phyloP scores from a whole-genome alignment of 1,140 invertebrate genomes.

The Centruroides sculpturatus region DNA sequence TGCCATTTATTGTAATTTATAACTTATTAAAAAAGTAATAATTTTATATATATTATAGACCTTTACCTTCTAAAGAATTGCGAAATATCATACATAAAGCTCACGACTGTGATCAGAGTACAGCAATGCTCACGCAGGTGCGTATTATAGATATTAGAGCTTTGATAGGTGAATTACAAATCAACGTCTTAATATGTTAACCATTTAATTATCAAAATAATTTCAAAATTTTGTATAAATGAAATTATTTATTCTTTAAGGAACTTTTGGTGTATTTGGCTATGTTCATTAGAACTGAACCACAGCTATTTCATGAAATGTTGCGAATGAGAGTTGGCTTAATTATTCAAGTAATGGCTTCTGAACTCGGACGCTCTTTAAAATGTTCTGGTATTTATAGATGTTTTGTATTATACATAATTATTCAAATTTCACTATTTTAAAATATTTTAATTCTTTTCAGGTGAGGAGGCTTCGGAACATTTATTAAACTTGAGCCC shows the following conservation, averaged over 20 bases:
- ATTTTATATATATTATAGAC: conserved; percentile 34
- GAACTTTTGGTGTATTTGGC: conserved; percentile 93
- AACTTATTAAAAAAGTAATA: background rate
- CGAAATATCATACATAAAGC: conserved; percentile 81
- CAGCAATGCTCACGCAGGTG: conserved; percentile 89
- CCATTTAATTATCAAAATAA: too few relatives aligned
- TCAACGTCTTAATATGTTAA: too few relatives aligned
- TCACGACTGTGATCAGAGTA: conserved; percentile 93
- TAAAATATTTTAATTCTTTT: background rate
- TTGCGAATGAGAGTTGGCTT: conserved; percentile 84
- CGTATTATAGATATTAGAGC: background rate
- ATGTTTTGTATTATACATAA: too few relatives aligned
- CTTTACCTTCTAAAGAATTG: conserved; percentile 84
- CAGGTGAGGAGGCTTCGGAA: conserved; percentile 85
- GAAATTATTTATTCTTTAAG: conserved; percentile 29
- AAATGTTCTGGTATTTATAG: conserved; percentile 39
- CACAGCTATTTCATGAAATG: conserved; percentile 94
- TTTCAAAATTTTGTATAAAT: too few relatives aligned
- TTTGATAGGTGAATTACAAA: background rate
- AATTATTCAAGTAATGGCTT: conserved; percentile 99
- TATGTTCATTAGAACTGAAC: conserved; percentile 97
- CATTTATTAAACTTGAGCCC: conserved; percentile 90
- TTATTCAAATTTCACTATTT: too few relatives aligned
- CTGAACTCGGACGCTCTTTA: conserved; percentile 82
- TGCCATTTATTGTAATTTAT: background rate